Conservation (phyloP, 2,888 invertebrate genomes). For the Eledone cirrhosa region DNA sequence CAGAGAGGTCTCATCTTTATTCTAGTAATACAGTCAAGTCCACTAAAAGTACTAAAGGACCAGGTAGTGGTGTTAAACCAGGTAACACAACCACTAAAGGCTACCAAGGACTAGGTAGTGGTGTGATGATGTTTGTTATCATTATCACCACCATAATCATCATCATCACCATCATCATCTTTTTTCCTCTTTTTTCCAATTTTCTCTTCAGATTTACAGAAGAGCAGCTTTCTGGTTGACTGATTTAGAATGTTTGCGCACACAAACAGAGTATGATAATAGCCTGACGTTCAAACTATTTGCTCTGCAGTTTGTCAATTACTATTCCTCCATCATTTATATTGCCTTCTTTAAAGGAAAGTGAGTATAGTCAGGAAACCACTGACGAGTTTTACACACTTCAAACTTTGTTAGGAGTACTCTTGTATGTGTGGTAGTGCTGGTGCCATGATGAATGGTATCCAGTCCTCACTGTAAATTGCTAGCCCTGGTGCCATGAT, state of each 20-base stretch:
- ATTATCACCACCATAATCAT: no score
- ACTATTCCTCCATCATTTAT: slow-evolving; percentile 96
- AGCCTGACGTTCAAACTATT: slow-evolving; percentile 94
- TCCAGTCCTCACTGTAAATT: not conserved
- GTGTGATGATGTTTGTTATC: no score
- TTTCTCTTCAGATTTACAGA: slow-evolving; percentile 52
- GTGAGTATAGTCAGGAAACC: slow-evolving; percentile 46
- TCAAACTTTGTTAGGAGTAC: not conserved
- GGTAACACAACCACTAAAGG: no score
- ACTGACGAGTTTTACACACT: not conserved
- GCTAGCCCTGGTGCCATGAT: no score
- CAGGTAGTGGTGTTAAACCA: no score
- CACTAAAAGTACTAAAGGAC: no score
- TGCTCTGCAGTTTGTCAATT: slow-evolving; percentile 93
- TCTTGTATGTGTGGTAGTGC: slow-evolving; percentile 7
- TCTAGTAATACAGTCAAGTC: not conserved
- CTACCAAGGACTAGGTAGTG: no score
- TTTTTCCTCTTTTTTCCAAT: slow-evolving; percentile 23
- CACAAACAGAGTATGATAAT: slow-evolving; percentile 95
- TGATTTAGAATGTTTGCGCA: slow-evolving; percentile 82
- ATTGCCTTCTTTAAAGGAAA: slow-evolving; percentile 96
- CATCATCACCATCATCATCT: not conserved
- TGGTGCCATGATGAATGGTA: not conserved
- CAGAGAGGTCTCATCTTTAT: not conserved
- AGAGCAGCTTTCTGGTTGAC: slow-evolving; percentile 82